Base-by-base conservation (phyloP, 2,113 vertebrate species). In the Limanda limanda region DNA sequence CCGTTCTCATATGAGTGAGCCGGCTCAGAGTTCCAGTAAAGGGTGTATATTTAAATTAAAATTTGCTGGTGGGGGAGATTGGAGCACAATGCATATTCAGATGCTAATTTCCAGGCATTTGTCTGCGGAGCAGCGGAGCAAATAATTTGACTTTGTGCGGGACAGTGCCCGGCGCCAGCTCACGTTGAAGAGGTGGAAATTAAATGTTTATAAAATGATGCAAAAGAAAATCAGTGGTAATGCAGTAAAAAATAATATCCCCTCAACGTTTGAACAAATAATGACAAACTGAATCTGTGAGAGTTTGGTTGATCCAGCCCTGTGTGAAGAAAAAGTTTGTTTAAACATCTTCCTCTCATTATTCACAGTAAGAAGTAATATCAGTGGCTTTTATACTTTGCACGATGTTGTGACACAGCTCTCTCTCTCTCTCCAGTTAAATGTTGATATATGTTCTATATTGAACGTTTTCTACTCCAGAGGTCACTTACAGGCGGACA, bases 101-200 rank as follows among this genome's bases (percentile, higher is more conserved):
- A 93, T 93, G 86, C 82, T 92, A 91, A 93, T 92, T 92, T 88
- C 72, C 48, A 42, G 17, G 75, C 86, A 74, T 90, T 92, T 91
- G 89, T 89, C 88, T 88, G 79, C 76, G 72, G 68, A 83, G 80
- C 84, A 91, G 71, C 86, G 81, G 90, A 59, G 84, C 86, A 85
- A 91, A 81, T 89, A 86, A 92, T 92, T 85, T 88, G 84, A 91
- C 90, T 93, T 87, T 88, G 81, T 86, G 78, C 85, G 82, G 42
- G 71, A 84, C 71, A 82, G 83, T 87, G 85, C 84, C 82, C 63
- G 85, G 77, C 48, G 74, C 79, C 78, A 75, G 85, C 81, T 86
- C 68, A 51, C 83, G 71, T 68, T 71, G 65, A 79, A 77, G 67
- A 87, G 65, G 70, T 52, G 75, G 81, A 88, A 84, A 86, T 88